A percentile compares a stretch with the other conserved stretches of the same genome.
phyloP scores from a whole-genome alignment of 1,140 invertebrate genomes.

The Hyposmocoma kahamanoa region DNA sequence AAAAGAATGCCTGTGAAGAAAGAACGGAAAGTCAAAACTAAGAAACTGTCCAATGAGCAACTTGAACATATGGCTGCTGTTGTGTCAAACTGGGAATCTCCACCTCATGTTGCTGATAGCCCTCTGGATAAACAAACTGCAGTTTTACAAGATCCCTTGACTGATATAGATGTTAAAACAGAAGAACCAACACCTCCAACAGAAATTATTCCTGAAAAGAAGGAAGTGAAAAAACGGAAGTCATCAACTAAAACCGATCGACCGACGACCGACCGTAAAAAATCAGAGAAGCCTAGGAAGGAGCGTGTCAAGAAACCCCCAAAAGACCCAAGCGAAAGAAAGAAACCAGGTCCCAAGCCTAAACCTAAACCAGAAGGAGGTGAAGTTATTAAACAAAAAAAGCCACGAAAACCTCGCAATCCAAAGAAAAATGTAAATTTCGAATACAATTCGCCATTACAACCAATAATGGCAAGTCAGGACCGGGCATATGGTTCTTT shows the following conservation, averaged over 20 bases:
- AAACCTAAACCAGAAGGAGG: conserved; percentile 24
- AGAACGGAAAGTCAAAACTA: conserved; percentile 38
- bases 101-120: conserved; percentile 33
- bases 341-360: conserved; percentile 25
- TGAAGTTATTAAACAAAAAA: conserved; percentile 32
- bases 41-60: conserved; percentile 48
- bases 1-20: not conserved
- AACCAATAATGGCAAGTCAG: conserved; percentile 30
- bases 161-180: no score
- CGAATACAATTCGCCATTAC: conserved; percentile 43
- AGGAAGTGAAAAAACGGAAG: conserved; percentile 49
- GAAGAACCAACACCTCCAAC: not conserved
- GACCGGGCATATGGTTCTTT: conserved; percentile 6
- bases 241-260: conserved; percentile 26
- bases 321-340: conserved; percentile 25
- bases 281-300: conserved; percentile 42
- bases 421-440: conserved; percentile 43
- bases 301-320: conserved; percentile 41
- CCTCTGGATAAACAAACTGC: not conserved
- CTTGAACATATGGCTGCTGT: conserved; percentile 49
- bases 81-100: conserved; percentile 51
- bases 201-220: conserved; percentile 19
- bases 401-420: conserved; percentile 42
- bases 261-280: conserved; percentile 17
- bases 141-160: no score